Conservation (phyloP, 2,113 vertebrate genomes). For the Aegithalos caudatus region DNA sequence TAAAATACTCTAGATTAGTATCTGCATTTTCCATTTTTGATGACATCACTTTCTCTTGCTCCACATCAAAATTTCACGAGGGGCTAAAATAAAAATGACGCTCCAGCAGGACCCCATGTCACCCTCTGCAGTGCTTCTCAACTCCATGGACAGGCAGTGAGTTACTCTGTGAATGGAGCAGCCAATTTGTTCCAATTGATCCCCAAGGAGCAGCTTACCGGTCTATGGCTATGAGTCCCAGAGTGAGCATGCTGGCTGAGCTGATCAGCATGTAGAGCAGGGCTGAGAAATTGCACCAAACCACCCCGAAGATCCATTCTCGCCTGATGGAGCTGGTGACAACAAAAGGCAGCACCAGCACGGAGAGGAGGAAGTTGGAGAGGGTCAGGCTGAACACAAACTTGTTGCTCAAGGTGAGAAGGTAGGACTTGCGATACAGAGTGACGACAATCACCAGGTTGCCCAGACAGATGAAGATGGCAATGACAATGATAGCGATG, state of each 20-base stretch:
- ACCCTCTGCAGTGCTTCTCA: background rate
- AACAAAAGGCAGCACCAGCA: slow-evolving; percentile 92
- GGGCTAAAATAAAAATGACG: background rate
- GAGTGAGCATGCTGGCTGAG: slow-evolving; percentile 96
- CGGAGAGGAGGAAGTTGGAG: slow-evolving; percentile 91
- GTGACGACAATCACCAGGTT: slow-evolving; percentile 91
- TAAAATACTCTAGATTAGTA: background rate
- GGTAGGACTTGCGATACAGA: slow-evolving; percentile 91
- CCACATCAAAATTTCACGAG: background rate
- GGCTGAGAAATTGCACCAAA: slow-evolving; percentile 98
- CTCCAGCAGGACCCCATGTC: rapidly evolving
- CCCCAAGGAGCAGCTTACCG: slow-evolving; percentile 74
- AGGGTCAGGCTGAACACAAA: slow-evolving; percentile 97
- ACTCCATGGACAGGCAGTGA: background rate
- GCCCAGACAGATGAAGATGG: slow-evolving; percentile 87
- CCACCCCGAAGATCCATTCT: slow-evolving; percentile 95
- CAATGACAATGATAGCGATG: slow-evolving; percentile 85
- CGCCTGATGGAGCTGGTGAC: slow-evolving; percentile 86
- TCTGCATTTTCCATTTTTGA: background rate
- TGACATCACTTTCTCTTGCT: background rate
- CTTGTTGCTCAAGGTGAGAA: slow-evolving; percentile 97
- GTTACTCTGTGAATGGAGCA: background rate
- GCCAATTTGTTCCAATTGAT: background rate
- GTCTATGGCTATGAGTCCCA: slow-evolving; percentile 94
- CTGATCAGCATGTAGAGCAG: slow-evolving; percentile 96